A percentile compares a stretch with the other conserved stretches of the same genome.
Evolutionary conservation across 2,888 invertebrate species (phyloP).

Genomic region (Herminia tarsipennalis): DNA sequence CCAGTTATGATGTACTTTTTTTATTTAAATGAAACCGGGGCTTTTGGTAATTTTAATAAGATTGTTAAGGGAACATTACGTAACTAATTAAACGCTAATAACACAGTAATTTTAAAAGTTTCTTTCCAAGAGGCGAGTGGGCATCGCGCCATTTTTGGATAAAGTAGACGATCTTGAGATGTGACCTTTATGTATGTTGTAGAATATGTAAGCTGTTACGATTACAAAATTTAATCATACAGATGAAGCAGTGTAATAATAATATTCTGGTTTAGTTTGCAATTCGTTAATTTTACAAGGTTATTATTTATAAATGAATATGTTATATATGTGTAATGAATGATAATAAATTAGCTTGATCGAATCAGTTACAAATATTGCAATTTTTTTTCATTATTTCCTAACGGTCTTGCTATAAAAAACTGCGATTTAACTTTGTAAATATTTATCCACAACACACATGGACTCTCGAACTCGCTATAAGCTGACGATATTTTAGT

Average conservation of each 20-base stretch:
- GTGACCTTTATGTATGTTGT: slow-evolving; percentile 21
- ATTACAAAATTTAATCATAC: not conserved
- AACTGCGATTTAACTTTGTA: no score
- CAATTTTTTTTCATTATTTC: no score
- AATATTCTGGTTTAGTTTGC: no score
- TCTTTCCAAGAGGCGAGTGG: slow-evolving; percentile 11
- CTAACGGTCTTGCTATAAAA: no score
- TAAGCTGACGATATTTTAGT: no score
- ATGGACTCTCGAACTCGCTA: no score
- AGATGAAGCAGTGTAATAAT: not conserved
- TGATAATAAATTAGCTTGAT: not conserved
- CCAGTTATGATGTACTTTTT: slow-evolving; percentile 6
- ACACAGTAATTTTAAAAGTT: slow-evolving; percentile 21
- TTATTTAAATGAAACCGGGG: slow-evolving; percentile 6
- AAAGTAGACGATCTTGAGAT: slow-evolving; percentile 11
- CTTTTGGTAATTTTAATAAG: slow-evolving; percentile 24
- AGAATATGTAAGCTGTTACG: not conserved
- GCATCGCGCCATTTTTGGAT: slow-evolving; percentile 31
- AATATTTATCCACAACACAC: no score
- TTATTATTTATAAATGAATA: no score
- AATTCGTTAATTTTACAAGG: no score
- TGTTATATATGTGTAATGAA: not conserved
- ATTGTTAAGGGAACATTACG: slow-evolving; percentile 27
- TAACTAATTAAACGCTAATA: slow-evolving; percentile 38
- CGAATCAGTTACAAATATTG: no score